Conservation (phyloP, 2,888 invertebrate species). For the Tupiocoris notatus region DNA sequence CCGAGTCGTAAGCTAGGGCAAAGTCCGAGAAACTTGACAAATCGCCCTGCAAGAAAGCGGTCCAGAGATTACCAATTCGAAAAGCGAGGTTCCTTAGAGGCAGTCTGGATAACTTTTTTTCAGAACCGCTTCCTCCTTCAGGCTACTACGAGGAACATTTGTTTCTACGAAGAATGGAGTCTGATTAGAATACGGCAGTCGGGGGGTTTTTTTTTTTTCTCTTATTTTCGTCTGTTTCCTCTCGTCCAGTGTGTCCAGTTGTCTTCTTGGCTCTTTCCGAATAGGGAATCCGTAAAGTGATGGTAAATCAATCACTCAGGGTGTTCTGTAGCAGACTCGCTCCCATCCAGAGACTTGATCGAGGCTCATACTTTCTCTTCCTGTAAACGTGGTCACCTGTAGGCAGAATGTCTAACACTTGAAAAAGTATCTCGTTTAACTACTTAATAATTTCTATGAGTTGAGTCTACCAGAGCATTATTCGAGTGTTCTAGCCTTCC, state of each 20-base stretch:
- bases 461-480: too few relatives aligned
- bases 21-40: constrained; percentile 20
- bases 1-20: constrained; percentile 9
- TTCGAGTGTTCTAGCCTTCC: too few relatives aligned
- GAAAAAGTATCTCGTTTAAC: too few relatives aligned
- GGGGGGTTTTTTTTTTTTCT: constrained; percentile 6
- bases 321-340: background rate
- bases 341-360: too few relatives aligned
- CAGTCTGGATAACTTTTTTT: constrained; percentile 6
- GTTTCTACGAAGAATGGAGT: constrained; percentile 8
- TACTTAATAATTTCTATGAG: too few relatives aligned
- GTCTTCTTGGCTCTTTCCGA: background rate
- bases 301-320: constrained; percentile 19
- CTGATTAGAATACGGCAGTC: constrained; percentile 34
- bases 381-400: too few relatives aligned
- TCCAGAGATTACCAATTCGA: constrained; percentile 4
- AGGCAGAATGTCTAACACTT: too few relatives aligned
- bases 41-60: background rate
- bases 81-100: background rate
- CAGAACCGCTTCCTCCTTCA: constrained; percentile 18
- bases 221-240: background rate
- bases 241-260: background rate
- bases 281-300: constrained; percentile 1
- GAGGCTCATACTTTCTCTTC: too few relatives aligned
- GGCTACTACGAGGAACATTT: constrained; percentile 14